A percentile compares a stretch with the other conserved stretches of the same genome.
Conservation (phyloP, 2,797 vertebrate genomes). For the Pelodytes ibericus region DNA sequence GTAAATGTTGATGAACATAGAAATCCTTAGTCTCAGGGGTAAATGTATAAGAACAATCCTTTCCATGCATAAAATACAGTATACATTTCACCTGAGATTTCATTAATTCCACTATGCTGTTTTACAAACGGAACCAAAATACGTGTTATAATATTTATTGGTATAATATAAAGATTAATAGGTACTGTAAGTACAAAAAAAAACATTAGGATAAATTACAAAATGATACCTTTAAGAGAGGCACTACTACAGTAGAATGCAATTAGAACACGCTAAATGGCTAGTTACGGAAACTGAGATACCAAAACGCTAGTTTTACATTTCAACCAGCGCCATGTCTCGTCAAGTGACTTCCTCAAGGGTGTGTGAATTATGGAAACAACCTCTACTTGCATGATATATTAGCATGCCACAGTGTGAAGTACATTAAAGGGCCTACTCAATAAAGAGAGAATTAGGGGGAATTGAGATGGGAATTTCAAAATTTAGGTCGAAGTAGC, state of each 20-base stretch:
- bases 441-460: no score
- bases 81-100: constrained; percentile 1
- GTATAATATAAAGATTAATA: not conserved
- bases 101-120: not conserved
- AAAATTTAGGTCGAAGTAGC: no score
- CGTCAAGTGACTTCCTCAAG: constrained; percentile 49
- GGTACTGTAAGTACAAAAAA: not conserved
- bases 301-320: constrained; percentile 43
- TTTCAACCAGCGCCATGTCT: constrained; percentile 34
- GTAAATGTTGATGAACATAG: constrained; percentile 24
- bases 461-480: no score
- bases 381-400: constrained; percentile 47
- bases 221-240: not conserved
- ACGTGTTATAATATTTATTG: not conserved
- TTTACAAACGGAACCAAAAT: not conserved
- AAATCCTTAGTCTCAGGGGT: constrained; percentile 20
- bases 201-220: no score
- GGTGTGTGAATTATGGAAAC: constrained; percentile 53
- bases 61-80: constrained; percentile 5
- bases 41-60: not conserved
- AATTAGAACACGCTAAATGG: constrained; percentile 22
- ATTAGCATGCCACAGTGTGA: constrained; percentile 48
- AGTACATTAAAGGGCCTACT: no score
- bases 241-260: not conserved
- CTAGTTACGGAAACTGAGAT: constrained; percentile 26